phyloP scores from a whole-genome alignment of 2,113 vertebrate species.

The Butorides virescens region DNA sequence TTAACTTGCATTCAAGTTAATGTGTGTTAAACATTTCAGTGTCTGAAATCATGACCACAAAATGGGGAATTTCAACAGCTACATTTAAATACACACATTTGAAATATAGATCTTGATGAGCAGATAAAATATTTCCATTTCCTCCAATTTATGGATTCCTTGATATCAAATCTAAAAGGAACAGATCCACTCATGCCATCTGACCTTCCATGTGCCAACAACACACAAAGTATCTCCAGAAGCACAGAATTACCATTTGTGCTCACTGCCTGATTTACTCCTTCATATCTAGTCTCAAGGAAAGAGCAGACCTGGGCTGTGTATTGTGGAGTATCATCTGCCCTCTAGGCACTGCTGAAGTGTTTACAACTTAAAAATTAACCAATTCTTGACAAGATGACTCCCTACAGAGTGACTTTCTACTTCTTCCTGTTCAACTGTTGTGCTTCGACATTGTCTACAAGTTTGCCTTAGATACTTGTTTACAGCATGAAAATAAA shows the following conservation, averaged over 20 bases:
- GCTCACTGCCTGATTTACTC: background rate
- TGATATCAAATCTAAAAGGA: background rate
- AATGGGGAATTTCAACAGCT: background rate
- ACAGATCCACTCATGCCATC: fast-evolving
- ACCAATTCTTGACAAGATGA: background rate
- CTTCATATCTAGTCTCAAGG: too few relatives aligned
- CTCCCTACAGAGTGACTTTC: background rate
- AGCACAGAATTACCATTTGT: background rate
- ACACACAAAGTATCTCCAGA: background rate
- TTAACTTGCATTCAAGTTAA: background rate
- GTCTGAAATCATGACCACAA: background rate
- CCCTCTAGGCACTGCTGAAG: background rate
- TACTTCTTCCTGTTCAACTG: background rate
- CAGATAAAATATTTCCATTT: background rate
- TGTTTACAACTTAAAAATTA: background rate
- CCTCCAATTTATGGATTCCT: background rate
- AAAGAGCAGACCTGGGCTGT: background rate
- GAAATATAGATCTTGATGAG: background rate
- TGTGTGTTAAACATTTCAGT: background rate
- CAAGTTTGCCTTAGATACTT: background rate
- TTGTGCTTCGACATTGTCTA: background rate
- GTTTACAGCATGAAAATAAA: background rate
- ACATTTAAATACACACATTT: background rate
- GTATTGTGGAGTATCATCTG: background rate
- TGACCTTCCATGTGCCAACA: background rate